Percentiles rank a stretch among this genome's conserved stretches.
Conservation (phyloP, 2,113 vertebrate genomes). For the Ameiurus melas region DNA sequence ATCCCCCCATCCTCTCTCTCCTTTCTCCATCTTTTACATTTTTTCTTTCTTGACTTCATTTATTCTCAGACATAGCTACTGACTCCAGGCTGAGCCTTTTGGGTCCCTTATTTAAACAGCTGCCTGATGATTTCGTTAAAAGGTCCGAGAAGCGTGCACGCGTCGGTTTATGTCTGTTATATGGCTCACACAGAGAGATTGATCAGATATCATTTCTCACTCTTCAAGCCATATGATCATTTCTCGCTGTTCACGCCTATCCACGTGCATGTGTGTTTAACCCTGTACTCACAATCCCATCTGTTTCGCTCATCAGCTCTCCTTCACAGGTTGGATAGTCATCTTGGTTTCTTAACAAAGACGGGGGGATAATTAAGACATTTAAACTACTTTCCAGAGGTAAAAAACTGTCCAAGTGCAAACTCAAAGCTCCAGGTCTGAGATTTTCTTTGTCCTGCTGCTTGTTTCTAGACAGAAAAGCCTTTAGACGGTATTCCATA, state of each 20-base stretch:
- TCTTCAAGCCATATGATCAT: not conserved
- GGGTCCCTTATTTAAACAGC: conserved; percentile 24
- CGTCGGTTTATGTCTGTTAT: conserved; percentile 23
- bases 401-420: conserved; percentile 12
- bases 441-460: not conserved
- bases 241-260: not conserved
- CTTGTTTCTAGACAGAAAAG: not conserved
- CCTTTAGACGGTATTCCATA: not conserved
- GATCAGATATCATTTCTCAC: not conserved
- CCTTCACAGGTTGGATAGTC: conserved; percentile 37
- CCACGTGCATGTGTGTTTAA: not conserved
- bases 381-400: conserved; percentile 37
- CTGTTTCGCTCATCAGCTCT: conserved; percentile 39
- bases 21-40: not conserved
- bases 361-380: conserved; percentile 34
- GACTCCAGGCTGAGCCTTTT: not conserved
- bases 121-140: conserved; percentile 4
- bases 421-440: not conserved
- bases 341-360: conserved; percentile 30
- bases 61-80: conserved; percentile 5
- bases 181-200: not conserved
- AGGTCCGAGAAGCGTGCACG: not conserved
- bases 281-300: conserved; percentile 22
- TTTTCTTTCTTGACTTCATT: conserved; percentile 29
- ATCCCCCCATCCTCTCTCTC: no score